These are phyloP conservation scores for Halesus radiatus DNA, from an alignment of 1,140 invertebrate species.

Conservation along the genomic window DNA sequence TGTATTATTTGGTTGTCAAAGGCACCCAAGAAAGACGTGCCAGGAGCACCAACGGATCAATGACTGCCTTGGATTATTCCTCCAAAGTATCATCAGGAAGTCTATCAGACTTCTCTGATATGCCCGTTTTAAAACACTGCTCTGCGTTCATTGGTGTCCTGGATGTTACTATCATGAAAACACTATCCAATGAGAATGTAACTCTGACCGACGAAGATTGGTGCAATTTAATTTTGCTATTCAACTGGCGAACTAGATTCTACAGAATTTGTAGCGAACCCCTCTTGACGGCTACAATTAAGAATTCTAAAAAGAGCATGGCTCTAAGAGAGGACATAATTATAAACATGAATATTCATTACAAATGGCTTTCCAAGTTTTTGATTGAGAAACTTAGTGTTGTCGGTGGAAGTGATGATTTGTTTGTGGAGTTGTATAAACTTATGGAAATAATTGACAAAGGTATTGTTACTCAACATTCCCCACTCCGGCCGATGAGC, in stretches of 20 bases:
- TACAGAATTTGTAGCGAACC: conserved; percentile 59
- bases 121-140: conserved; percentile 69
- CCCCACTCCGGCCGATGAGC: conserved; percentile 47
- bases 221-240: conserved; percentile 60
- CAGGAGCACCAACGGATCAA: conserved; percentile 34
- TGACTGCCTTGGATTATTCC: conserved; percentile 65
- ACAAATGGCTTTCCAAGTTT: conserved; percentile 72
- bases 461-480: conserved; percentile 43
- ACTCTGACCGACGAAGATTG: conserved; percentile 58
- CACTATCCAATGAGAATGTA: conserved; percentile 59
- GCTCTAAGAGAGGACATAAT: conserved; percentile 65
- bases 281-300: conserved; percentile 59
- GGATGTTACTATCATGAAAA: conserved; percentile 60
- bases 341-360: conserved; percentile 68
- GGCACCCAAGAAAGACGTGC: conserved; percentile 32
- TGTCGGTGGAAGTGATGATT: conserved; percentile 35
- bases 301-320: conserved; percentile 61
- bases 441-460: conserved; percentile 43
- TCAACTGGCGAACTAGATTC: conserved; percentile 70
- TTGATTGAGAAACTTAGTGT: conserved; percentile 62
- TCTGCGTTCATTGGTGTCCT: conserved; percentile 62
- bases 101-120: conserved; percentile 66
- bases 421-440: conserved; percentile 9
- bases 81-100: conserved; percentile 61
- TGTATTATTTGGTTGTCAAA: conserved; percentile 62